These are phyloP conservation scores for Theocolax elegans DNA, from an alignment of 1,140 invertebrate genomes.

Conservation along the genomic window DNA sequence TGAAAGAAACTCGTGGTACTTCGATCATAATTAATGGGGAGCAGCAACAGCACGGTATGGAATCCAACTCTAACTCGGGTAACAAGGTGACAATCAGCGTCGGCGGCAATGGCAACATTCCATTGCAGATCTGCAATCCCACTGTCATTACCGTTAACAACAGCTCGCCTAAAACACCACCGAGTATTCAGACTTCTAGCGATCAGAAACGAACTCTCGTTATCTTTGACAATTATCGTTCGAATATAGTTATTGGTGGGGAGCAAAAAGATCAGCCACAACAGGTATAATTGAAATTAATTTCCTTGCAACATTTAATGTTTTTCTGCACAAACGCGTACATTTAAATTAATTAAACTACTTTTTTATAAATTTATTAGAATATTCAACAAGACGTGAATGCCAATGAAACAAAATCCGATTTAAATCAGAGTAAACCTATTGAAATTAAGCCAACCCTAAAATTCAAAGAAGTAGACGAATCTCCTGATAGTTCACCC, in stretches of 20 bases:
- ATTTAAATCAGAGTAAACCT: slow-evolving; percentile 24
- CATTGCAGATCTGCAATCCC: slow-evolving; percentile 64
- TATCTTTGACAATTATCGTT: slow-evolving; percentile 61
- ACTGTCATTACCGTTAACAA: slow-evolving; percentile 63
- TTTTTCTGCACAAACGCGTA: not conserved
- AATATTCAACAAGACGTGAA: slow-evolving; percentile 1
- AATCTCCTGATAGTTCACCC: slow-evolving; percentile 4
- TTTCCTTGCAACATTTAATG: too few relatives aligned
- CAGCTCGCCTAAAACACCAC: not conserved
- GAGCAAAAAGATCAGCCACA: not conserved
- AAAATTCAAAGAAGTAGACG: not conserved
- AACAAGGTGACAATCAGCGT: slow-evolving; percentile 67
- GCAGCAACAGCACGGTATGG: slow-evolving; percentile 73
- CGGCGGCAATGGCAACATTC: slow-evolving; percentile 60
- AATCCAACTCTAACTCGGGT: slow-evolving; percentile 61
- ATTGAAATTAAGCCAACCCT: not conserved
- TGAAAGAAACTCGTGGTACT: slow-evolving; percentile 71
- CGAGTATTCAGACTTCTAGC: slow-evolving; percentile 50
- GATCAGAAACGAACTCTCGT: slow-evolving; percentile 63
- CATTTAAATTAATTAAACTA: not conserved
- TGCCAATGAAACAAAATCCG: slow-evolving; percentile 31
- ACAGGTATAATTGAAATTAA: not conserved
- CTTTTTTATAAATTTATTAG: too few relatives aligned
- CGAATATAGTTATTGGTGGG: slow-evolving; percentile 61
- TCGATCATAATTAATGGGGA: slow-evolving; percentile 82